A percentile compares a stretch with the other conserved stretches of the same genome.
These are phyloP conservation scores for Mellilla xanthometata DNA, from an alignment of 2,888 invertebrate species.

Conservation along the genomic window DNA sequence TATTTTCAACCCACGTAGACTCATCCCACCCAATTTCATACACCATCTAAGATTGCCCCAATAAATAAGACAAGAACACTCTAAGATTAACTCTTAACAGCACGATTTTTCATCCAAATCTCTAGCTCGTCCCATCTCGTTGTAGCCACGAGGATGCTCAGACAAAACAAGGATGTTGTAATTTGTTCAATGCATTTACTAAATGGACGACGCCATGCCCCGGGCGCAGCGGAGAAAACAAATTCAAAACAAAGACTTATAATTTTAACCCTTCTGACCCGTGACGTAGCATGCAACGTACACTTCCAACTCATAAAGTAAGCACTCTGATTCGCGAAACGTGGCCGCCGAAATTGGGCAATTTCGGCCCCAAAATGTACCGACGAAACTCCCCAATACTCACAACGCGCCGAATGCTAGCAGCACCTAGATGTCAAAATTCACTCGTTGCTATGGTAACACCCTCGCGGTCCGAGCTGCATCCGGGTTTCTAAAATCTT, in stretches of 20 bases:
- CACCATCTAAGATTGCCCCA: not conserved
- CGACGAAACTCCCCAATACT: slow-evolving; percentile 33
- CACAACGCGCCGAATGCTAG: slow-evolving; percentile 46
- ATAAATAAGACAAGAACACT: not conserved
- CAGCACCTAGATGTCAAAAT: slow-evolving; percentile 66
- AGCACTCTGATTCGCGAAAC: slow-evolving; percentile 42
- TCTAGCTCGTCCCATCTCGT: slow-evolving; percentile 13
- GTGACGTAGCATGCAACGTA: slow-evolving; percentile 43
- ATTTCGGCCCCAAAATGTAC: slow-evolving; percentile 24
- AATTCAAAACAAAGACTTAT: slow-evolving; percentile 67
- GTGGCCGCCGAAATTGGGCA: slow-evolving; percentile 33
- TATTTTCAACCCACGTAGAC: too few relatives aligned
- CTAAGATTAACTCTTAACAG: not conserved
- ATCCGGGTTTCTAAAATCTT: slow-evolving; percentile 69
- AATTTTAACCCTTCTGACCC: slow-evolving; percentile 65
- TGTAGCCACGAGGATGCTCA: slow-evolving; percentile 29
- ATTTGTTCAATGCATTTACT: slow-evolving; percentile 41
- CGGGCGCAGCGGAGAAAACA: slow-evolving; percentile 54
- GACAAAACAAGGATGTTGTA: slow-evolving; percentile 55
- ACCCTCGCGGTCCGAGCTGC: slow-evolving; percentile 64
- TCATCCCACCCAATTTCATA: too few relatives aligned
- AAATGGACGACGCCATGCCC: slow-evolving; percentile 50
- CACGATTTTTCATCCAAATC: slow-evolving; percentile 8
- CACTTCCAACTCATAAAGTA: slow-evolving; percentile 47
- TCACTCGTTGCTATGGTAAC: slow-evolving; percentile 71